Evolutionary conservation across 2,888 invertebrate genomes (phyloP).

Genomic region (Chymomyza caudatula): DNA sequence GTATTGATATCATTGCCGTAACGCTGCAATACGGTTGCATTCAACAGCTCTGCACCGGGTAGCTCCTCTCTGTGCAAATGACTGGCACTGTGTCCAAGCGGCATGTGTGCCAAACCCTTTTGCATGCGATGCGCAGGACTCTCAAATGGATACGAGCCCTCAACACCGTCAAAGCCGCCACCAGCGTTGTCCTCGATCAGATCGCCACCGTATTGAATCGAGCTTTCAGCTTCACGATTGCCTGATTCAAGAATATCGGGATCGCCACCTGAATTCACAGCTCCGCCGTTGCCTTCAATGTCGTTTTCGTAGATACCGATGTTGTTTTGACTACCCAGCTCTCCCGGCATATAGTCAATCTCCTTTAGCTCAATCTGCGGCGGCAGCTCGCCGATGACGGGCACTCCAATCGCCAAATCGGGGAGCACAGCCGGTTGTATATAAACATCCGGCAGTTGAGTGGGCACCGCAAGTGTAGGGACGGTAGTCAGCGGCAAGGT

Average conservation of each 20-base stretch:
- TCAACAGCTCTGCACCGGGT: constrained; percentile 61
- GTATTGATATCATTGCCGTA: constrained; percentile 23
- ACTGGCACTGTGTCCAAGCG: constrained; percentile 62
- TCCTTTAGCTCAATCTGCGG: constrained; percentile 78
- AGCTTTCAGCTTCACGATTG: constrained; percentile 71
- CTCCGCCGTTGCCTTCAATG: constrained; percentile 49
- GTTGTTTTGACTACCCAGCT: constrained; percentile 44
- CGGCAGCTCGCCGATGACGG: constrained; percentile 77
- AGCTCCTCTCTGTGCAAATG: constrained; percentile 76
- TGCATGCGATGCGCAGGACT: constrained; percentile 58
- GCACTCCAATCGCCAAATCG: constrained; percentile 77
- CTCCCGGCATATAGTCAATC: constrained; percentile 76
- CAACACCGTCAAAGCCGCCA: constrained; percentile 74
- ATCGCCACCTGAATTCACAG: constrained; percentile 7
- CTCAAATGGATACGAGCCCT: constrained; percentile 77
- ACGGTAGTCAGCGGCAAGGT: constrained; percentile 39
- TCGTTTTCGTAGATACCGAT: constrained; percentile 53
- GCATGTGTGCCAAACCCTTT: constrained; percentile 57
- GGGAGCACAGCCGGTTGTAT: constrained; percentile 77
- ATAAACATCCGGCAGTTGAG: constrained; percentile 71
- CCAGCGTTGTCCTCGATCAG: constrained; percentile 75
- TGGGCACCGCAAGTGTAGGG: constrained; percentile 13
- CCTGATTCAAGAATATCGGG: constrained; percentile 29
- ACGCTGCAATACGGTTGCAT: constrained; percentile 52
- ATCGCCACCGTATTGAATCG: constrained; percentile 77